Percentiles rank a stretch among this genome's conserved stretches.
Conservation (phyloP, 2,113 vertebrate species). For the Dipodomys stephensi region DNA sequence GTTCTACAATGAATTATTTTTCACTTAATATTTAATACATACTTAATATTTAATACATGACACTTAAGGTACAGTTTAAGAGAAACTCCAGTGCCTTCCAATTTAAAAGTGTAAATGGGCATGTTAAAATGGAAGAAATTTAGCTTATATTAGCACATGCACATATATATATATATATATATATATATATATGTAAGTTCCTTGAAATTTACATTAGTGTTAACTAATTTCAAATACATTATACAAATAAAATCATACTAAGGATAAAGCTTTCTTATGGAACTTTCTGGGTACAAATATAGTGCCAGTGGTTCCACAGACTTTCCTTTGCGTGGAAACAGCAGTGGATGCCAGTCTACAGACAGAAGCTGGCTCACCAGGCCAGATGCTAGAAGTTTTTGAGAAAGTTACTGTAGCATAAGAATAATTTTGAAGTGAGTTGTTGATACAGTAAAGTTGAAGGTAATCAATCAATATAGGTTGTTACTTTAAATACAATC, state of each 20-base stretch:
- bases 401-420: background rate
- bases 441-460: slow-evolving; percentile 32
- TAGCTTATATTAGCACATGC: background rate
- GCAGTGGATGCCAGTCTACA: background rate
- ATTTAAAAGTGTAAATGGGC: background rate
- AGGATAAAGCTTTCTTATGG: background rate
- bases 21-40: background rate
- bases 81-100: background rate
- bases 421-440: slow-evolving; percentile 56
- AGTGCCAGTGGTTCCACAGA: background rate
- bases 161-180: background rate
- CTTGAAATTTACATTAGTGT: background rate
- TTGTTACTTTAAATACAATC: slow-evolving; percentile 37
- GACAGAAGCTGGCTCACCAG: background rate
- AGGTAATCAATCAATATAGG: slow-evolving; percentile 39
- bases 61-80: background rate
- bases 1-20: background rate
- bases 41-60: background rate
- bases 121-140: background rate
- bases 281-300: background rate
- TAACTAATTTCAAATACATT: background rate
- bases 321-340: background rate
- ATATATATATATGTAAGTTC: background rate
- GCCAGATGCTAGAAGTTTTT: background rate
- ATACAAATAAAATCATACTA: background rate